Evolutionary conservation across 2,113 vertebrate genomes (phyloP).

Genomic region (Podilymbus podiceps): DNA sequence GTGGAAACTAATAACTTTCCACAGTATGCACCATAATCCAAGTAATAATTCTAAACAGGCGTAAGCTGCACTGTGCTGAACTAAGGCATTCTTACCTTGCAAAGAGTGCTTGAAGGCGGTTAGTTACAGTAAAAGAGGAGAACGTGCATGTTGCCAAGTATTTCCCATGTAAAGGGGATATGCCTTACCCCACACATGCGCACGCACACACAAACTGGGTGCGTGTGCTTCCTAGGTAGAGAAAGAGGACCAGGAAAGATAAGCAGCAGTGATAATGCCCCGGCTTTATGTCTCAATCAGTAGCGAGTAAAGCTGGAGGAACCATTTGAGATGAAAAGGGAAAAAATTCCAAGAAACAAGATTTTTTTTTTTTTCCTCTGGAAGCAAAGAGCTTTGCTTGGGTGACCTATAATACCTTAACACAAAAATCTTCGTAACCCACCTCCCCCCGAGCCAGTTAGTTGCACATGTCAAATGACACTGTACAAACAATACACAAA

Average conservation of each 20-base stretch:
- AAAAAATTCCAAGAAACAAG: background rate
- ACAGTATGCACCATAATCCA: slow-evolving; percentile 54
- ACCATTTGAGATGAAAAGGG: background rate
- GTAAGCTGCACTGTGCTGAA: slow-evolving; percentile 52
- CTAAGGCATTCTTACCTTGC: slow-evolving; percentile 59
- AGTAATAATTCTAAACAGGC: slow-evolving; percentile 54
- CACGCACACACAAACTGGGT: background rate
- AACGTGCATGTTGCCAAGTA: slow-evolving; percentile 4
- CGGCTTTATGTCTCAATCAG: slow-evolving; percentile 2
- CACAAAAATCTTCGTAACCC: slow-evolving; percentile 34
- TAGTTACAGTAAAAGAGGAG: slow-evolving; percentile 35
- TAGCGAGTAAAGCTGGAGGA: background rate
- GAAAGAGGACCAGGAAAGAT: background rate
- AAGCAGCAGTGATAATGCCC: background rate
- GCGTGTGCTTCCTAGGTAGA: background rate
- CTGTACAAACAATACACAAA: slow-evolving; percentile 60
- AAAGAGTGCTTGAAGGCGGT: background rate
- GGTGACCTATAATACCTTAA: slow-evolving; percentile 30
- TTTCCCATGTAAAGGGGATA: background rate
- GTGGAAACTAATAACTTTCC: slow-evolving; percentile 64
- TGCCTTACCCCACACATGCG: background rate
- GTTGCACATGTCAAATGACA: slow-evolving; percentile 53
- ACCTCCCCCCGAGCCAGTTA: slow-evolving; percentile 54
- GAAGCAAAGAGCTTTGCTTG: slow-evolving; percentile 20
- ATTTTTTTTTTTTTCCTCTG: background rate